Conservation (phyloP, 2,113 vertebrate species). For the Nerophis ophidion region DNA sequence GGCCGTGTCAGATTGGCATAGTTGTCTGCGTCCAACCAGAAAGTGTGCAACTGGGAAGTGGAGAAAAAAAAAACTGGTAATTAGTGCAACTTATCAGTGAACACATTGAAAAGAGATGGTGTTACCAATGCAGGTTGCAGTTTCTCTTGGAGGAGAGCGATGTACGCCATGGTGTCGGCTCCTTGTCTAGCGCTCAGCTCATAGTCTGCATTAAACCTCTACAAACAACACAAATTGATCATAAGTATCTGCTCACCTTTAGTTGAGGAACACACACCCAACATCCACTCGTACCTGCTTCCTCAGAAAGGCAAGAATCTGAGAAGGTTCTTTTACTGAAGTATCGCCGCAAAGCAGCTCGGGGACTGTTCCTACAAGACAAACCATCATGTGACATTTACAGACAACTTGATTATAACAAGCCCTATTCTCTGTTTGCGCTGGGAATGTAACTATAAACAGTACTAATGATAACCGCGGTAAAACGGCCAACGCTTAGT, state of each 20-base stretch:
- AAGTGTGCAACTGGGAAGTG: slow-evolving; percentile 85
- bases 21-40: slow-evolving; percentile 96
- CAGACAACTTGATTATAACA: background rate
- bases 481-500: too few relatives aligned
- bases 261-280: background rate
- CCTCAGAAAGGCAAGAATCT: slow-evolving; percentile 89
- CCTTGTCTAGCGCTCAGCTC: slow-evolving; percentile 90
- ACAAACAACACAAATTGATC: slow-evolving; percentile 14
- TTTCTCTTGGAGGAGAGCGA: slow-evolving; percentile 93
- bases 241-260: background rate
- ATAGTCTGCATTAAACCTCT: slow-evolving; percentile 95
- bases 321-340: slow-evolving; percentile 80
- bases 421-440: too few relatives aligned
- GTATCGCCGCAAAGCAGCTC: slow-evolving; percentile 75
- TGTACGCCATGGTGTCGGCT: slow-evolving; percentile 93
- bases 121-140: slow-evolving; percentile 85
- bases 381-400: too few relatives aligned
- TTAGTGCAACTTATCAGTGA: background rate
- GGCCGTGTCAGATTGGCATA: slow-evolving; percentile 88
- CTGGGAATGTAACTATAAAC: too few relatives aligned
- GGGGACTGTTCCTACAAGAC: slow-evolving; percentile 71
- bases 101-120: background rate
- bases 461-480: too few relatives aligned
- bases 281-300: slow-evolving; percentile 73
- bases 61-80: slow-evolving; percentile 2